Conservation (phyloP, 2,888 invertebrate species). For the Syritta pipiens region DNA sequence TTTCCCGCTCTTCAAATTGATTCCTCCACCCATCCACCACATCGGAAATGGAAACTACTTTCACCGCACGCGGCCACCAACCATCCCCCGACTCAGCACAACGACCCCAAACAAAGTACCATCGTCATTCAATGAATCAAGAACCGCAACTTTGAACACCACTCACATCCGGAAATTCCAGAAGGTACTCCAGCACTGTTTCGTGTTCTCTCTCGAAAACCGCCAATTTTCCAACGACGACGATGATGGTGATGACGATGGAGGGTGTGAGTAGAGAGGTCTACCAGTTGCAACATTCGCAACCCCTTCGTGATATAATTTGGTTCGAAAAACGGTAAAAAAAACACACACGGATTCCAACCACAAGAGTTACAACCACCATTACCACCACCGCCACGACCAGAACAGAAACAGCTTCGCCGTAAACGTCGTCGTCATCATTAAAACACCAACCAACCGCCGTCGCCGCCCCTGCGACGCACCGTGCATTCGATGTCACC, state of each 20-base stretch:
- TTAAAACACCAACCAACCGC: not conserved
- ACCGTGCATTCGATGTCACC: conserved; percentile 57
- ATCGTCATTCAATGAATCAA: conserved; percentile 37
- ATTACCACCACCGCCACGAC: conserved; percentile 13
- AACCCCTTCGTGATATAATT: conserved; percentile 44
- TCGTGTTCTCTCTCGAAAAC: conserved; percentile 7
- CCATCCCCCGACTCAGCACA: conserved; percentile 8
- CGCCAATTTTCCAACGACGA: too few species aligned
- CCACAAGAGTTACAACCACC: not conserved
- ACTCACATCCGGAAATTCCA: conserved; percentile 21
- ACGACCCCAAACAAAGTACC: conserved; percentile 32
- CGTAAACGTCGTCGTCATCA: too few species aligned
- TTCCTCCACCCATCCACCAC: not conserved
- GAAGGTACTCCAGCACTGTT: conserved; percentile 3
- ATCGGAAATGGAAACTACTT: not conserved
- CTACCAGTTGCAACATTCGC: conserved; percentile 14
- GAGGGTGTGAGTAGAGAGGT: too few species aligned
- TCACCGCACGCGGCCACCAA: not conserved
- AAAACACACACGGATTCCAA: conserved; percentile 1
- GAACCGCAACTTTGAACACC: conserved; percentile 29
- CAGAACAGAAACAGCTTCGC: too few species aligned
- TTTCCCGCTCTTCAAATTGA: not conserved
- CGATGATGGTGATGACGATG: too few species aligned
- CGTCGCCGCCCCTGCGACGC: conserved; percentile 1
- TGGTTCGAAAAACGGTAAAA: conserved; percentile 22